Evolutionary conservation across 2,888 invertebrate genomes (phyloP), one percentile per base, ranked within the genome.

Genomic region (Metellina segmentata): DNA sequence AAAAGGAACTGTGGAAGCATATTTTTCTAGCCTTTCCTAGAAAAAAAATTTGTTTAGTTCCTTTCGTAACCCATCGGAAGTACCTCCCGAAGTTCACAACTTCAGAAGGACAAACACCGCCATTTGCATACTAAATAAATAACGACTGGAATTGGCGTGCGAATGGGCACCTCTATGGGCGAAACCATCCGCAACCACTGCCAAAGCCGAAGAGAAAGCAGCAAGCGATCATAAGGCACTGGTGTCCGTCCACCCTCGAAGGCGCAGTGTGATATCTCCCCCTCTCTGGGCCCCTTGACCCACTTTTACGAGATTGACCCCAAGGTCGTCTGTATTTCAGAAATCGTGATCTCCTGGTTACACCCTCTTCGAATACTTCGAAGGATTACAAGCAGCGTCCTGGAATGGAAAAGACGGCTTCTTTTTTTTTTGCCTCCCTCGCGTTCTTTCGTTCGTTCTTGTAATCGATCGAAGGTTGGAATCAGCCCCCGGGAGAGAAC

Each of bases 221-320:
- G 34, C 34, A 34, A 34, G 34, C 34, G 34, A 34, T 34, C 34
- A 34, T 34, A 34, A 34, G 34, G 34, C 34, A 34, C 34, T 34
- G 34, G 34, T 34, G 34, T 34, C 34, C 69, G 49, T 13, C 81
- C 6, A 16, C 11, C 1, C 16, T 48, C 70, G 48, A 70, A n/a
- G n/a, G 70, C 51, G 11, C 48, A 20, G 53, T 34, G 74, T 81
- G 70, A 70, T 49, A 81, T 69, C 85, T 85, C 78, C 75, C 81
- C 75, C 11, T 7, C 69, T 77, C 4, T 16, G 48, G 86, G 86
- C 89, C 82, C 82, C 82, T 82, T 89, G 89, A 82, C 89, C 89
- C 77, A 89, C 88, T 82, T 89, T 74, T 82, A 89, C 69, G 70
- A 82, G 89, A 75, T 89, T 89, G 82, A 89, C 89, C 82, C 71